These are phyloP conservation scores for Threskiornis aethiopicus DNA, from an alignment of 2,797 vertebrate species.

Conservation along the genomic window DNA sequence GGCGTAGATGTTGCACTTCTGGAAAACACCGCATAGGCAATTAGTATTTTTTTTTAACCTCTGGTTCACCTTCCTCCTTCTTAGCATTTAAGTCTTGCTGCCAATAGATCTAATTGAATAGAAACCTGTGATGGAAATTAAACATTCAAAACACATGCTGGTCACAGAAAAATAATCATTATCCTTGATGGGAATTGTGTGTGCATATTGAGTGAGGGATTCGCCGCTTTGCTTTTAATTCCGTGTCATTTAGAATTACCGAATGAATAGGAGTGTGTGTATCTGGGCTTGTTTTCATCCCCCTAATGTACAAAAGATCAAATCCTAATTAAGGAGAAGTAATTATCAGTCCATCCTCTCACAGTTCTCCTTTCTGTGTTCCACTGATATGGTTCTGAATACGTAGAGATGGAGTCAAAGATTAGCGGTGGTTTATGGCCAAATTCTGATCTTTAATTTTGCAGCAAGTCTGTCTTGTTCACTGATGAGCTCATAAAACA, in stretches of 20 bases:
- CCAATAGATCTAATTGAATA: constrained; percentile 17
- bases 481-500: constrained; percentile 21
- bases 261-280: constrained; percentile 15
- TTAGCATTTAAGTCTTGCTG: not conserved
- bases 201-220: constrained; percentile 5
- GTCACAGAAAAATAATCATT: constrained; percentile 30
- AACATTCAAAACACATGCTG: constrained; percentile 3
- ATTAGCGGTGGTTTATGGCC: not conserved
- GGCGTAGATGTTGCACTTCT: not conserved
- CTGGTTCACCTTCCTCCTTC: not conserved
- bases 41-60: constrained; percentile 5
- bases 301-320: constrained; percentile 31
- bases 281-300: constrained; percentile 31
- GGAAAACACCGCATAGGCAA: not conserved
- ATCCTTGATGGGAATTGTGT: not conserved
- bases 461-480: not conserved
- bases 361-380: not conserved
- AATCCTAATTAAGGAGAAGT: constrained; percentile 30
- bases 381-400: not conserved
- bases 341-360: not conserved
- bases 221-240: constrained; percentile 26
- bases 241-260: constrained; percentile 38
- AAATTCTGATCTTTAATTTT: constrained; percentile 16
- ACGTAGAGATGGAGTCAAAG: not conserved
- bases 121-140: constrained; percentile 38